Base-by-base conservation (phyloP, 2,113 vertebrate genomes). In the Phalacrocorax carbo region DNA sequence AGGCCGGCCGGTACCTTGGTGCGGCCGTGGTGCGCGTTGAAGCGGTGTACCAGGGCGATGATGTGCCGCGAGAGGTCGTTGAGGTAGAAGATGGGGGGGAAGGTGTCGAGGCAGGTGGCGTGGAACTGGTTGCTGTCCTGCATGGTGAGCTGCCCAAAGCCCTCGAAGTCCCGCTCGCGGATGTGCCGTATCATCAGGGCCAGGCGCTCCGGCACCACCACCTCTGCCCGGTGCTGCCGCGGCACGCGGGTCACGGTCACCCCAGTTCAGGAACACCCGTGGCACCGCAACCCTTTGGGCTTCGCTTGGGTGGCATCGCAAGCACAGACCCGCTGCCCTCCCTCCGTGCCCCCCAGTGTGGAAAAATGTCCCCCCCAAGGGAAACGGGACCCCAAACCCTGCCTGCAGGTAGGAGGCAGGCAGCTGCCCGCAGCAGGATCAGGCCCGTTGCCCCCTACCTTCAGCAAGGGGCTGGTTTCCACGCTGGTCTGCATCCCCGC, bases 81-180 rank as follows among this genome's bases (percentile, higher is more conserved):
- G 71, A 99, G 98, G 98, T 99, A 99, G 94, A 99, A 99, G 96
- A 99, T 99, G 42, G 99, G 99, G 0, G 99, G 99, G 94, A 99
- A 99, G 36, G 99, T 99, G 97, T 99, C 99, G 7, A 99, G 98
- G 96, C 99, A 99, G 78, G 98, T 99, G 95, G 99, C 99, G 2
- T 99, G 99, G 94, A 99, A 99, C 97, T 99, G 99, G 98, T 99
- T 99, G 97, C 99, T 99, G 97, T 99, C 99, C 93, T 97, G 98
- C 99, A 99, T 99, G 95, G 99, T 98, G 57, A 99, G 98, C 93
- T 98, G 98, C 40, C 98, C 99, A 6, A 99, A 99, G 4, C 95
- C 95, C 76, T 98, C 91, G 3, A 99, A 99, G 96, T 99, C 98
- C 58, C 96, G 97, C 44, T 96, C 97, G 11, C 2, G 97, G 94